A percentile compares a stretch with the other conserved stretches of the same genome.
These are phyloP conservation scores for Neodon shergylaensis DNA, from an alignment of 2,113 vertebrate species.

Conservation along the genomic window DNA sequence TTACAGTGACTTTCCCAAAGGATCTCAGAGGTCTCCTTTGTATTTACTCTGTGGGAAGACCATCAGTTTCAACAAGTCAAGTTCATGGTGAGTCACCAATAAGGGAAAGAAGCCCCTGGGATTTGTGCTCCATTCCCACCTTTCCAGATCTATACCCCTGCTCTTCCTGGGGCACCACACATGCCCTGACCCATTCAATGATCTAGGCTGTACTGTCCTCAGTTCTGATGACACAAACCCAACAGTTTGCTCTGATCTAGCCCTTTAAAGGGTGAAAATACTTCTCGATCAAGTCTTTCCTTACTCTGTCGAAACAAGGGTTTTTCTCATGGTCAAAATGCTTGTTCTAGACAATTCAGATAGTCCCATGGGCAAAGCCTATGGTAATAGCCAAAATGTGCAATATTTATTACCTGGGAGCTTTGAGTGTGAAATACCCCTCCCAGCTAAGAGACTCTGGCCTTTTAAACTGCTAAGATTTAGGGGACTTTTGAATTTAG, in stretches of 20 bases:
- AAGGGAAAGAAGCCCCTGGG: not conserved
- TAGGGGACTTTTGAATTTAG: not conserved
- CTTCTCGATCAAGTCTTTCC: not conserved
- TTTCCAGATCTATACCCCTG: fast-evolving
- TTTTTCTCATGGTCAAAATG: not conserved
- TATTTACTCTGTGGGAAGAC: not conserved
- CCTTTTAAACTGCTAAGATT: not conserved
- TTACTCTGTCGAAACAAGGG: not conserved
- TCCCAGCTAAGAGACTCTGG: not conserved
- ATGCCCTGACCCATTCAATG: not conserved
- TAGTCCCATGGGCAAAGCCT: not conserved
- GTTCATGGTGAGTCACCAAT: not conserved
- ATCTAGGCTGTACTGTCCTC: too few relatives aligned
- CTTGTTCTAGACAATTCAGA: not conserved
- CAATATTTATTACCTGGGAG: not conserved
- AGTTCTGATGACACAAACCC: fast-evolving
- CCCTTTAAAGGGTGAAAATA: not conserved
- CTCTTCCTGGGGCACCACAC: fast-evolving
- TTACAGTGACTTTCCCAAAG: constrained; percentile 61
- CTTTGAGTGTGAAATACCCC: not conserved
- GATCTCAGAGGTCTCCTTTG: not conserved
- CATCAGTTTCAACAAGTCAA: not conserved
- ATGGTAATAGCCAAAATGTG: not conserved
- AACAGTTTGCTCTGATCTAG: not conserved
- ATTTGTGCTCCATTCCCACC: not conserved